Evolutionary conservation across 2,113 vertebrate species (phyloP), one percentile per base, ranked within the genome.

Genomic region (Cisticola juncidis): DNA sequence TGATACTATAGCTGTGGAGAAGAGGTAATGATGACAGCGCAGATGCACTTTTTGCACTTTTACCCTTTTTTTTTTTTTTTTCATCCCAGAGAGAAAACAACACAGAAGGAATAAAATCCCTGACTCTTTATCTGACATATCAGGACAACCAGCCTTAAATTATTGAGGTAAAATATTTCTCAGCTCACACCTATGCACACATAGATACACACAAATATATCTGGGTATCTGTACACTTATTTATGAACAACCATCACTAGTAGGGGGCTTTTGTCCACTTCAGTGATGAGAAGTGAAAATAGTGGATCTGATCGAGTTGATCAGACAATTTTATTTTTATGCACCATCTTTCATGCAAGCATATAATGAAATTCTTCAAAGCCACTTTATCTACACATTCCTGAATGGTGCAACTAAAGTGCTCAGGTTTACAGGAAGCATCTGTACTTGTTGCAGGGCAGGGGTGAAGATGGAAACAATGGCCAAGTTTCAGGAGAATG

Each of bases 391-490:
- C 94, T 94, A 24, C 58, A 66, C 68, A 81, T 94, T 96, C 90
- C 85, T 95, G 68, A 88, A 50, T 31, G n/a, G 64, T 62, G 22
- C 71, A 88, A 81, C 47, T 74, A 18, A 88, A 90, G 6, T 11
- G 13, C 62, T 91, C 31, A 14, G 71, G 35, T 92, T 88, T 83
- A 96, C 97, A 97, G 97, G 98, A 98, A 98, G 97, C 98, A 98
- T 98, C 98, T 98, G 98, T 97, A 95, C 68, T 23, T 82, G 82
- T 68, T 56, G 51, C 38, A 76, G 96, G 96, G 96, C 97, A 97
- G 91, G 92, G 96, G 94, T 86, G 57, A 97, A 74, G 65, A 93
- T 89, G 87, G 94, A 96, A 94, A 97, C 97, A 97, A 97, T 96
- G 74, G 92, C 81, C 87, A 95, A 90, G 86, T 94, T 97, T 96